Evolutionary conservation across 2,888 invertebrate species (phyloP), one percentile per base, ranked within the genome.

Genomic region (Actias luna): DNA sequence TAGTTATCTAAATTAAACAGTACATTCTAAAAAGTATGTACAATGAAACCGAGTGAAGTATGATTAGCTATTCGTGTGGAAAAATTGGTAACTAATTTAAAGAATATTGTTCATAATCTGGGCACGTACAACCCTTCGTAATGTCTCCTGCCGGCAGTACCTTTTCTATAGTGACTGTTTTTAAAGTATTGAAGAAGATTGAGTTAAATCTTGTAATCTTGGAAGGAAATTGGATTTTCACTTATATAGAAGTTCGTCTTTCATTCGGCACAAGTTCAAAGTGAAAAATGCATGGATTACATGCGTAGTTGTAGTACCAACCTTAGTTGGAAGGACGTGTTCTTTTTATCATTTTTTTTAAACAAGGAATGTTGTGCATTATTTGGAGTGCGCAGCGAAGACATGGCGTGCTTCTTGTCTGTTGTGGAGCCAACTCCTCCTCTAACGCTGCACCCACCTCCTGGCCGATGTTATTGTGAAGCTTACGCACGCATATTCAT

Each of bases 391-490:
- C 42, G 64, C 65, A 68, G 67, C 67, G 69, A 67, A 70, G 72
- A 71, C 75, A 71, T 80, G 67, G 76, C 80, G 79, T 80, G 77
- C 69, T 72, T 63, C 71, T 70, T 67, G 66, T 68, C 66, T 63
- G 57, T 67, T 62, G 67, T 68, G 68, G 66, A 64, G 62, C 60
- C 69, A 67, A 66, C 70, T 70, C 68, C n/a, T 55, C n/a, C 46
- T 73, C 76, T 75, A 75, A 72, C 67, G 72, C 82, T 81, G 80
- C 82, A 74, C 82, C 82, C 75, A 78, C 75, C 69, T 72, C 72
- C 72, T 64, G 62, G 61, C 67, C 64, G 75, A 78, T 79, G 70
- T 70, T 75, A 79, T 79, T 78, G 63, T 33, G 60, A 31, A 63
- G 61, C 60, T 69, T 65, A 70, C 64, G 67, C 65, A 65, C 67